Evolutionary conservation across 1,140 invertebrate genomes (phyloP), one percentile per base, ranked within the genome.

Genomic region (Cotesia glomerata): DNA sequence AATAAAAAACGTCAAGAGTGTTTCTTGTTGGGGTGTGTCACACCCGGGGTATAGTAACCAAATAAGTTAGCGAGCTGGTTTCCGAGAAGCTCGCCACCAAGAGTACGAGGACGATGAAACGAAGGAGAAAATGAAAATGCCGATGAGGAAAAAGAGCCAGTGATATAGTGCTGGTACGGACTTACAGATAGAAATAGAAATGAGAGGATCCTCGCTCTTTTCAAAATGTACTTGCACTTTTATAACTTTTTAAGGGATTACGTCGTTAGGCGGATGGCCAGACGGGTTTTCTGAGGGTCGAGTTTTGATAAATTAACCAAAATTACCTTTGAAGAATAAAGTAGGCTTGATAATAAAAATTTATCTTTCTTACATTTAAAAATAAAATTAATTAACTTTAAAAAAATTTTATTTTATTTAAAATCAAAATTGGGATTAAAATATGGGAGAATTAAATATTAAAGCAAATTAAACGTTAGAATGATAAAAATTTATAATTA

Each of bases 211-310:
- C 71, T 73, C 49, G 51, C 62, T 73, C 76, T 78, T 80, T 85
- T 81, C 84, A 85, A 85, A 84, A 84, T 84, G 80, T 84, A 84
- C 81, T 79, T 78, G 74, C 84, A 85, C 82, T 81, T 84, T 84
- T 83, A 84, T 84, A 80, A 84, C 81, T 84, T 84, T 82, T 83
- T 79, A 79, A 79, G 80, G 78, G 77, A 81, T 83, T 84, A 81
- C 79, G 76, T 80, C 80, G 82, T 84, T 83, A 82, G 76, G 76
- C 67, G 51, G 66, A 34, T 59, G 49, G 67, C 34, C 61, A 69
- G 75, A 71, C 73, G 74, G 49, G 58, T 71, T 49, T 73, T 71
- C 75, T 74, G 72, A 32, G 69, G 73, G 64, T 56, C 52, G 62
- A 75, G 79, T 82, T 78, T 84, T 83, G 82, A 83, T 82, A 83